Evolutionary conservation across 2,113 vertebrate genomes (phyloP), one percentile per base, ranked within the genome.

Genomic region (Pyxicephalus adspersus): DNA sequence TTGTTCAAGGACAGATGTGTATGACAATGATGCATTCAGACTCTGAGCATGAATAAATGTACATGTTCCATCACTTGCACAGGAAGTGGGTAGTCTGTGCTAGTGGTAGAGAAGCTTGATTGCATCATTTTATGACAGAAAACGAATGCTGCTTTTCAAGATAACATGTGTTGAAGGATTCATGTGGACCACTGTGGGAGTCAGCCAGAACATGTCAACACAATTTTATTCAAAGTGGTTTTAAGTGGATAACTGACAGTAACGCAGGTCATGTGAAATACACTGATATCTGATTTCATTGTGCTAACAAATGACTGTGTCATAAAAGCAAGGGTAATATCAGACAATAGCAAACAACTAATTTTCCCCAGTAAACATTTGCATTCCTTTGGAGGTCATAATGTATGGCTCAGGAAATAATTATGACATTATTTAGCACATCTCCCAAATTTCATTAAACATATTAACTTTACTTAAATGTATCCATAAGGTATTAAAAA

Each of bases 81-180:
- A 77, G 63, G 51, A 25, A 68, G 45, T 34, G 17, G 51, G 51
- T 68, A 38, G 25, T 34, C 64, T 58, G 28, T 67, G 51, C 64
- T 11, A 60, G 28, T 23, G 64, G 26, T 58, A 58, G 18, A 38
- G 52, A 26, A 79, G 52, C 64, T 50, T 60, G 51, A 79, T 58
- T 68, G 26, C 64, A 79, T 79, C 64, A 23, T 17, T 20, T 58
- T 67, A 5, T 67, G 76, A 68, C 76, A 79, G 29, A 31, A 79
- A 66, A 66, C 50, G 51, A 66, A 78, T 78, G 77, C 52, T 31
- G 66, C 20, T 26, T 67, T 70, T 34, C 54, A 58, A 60, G 54
- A 70, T 79, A 79, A 79, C 77, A 70, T 79, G 64, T 78, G 77
- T 70, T 79, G 38, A 79, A 70, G 52, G 26, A 79, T 79, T 79